Conservation (phyloP, 2,797 vertebrate species). For the Sebastes variabilis region DNA sequence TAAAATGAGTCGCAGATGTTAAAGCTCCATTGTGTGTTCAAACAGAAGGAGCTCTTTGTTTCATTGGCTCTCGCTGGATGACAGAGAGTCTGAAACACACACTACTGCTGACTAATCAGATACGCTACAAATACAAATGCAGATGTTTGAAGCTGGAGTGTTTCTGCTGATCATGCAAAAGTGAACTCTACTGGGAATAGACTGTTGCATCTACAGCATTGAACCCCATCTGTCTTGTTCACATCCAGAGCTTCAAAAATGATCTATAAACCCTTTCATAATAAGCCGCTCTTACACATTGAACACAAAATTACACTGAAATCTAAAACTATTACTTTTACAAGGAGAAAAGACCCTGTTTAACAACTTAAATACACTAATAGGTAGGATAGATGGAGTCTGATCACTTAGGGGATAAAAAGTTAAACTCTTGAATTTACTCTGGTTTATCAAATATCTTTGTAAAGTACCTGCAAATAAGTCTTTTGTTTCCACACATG, state of each 20-base stretch:
- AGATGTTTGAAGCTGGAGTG: conserved; percentile 16
- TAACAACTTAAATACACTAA: background rate
- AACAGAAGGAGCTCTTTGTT: conserved; percentile 72
- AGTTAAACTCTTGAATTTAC: background rate
- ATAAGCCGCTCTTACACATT: background rate
- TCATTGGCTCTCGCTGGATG: conserved; percentile 7
- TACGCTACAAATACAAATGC: conserved; percentile 4
- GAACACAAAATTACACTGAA: background rate
- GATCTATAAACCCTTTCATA: background rate
- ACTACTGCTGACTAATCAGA: conserved; percentile 45
- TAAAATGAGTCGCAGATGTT: conserved; percentile 75
- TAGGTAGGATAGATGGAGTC: background rate
- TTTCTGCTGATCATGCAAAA: conserved; percentile 28
- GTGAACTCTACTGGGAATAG: background rate
- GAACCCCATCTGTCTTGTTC: background rate
- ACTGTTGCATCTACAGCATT: background rate
- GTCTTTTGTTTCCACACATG: background rate
- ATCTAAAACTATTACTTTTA: background rate
- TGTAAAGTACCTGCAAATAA: background rate
- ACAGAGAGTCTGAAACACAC: conserved; percentile 22
- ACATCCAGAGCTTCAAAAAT: background rate
- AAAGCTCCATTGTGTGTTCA: conserved; percentile 47
- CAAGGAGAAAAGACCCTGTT: background rate
- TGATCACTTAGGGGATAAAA: background rate
- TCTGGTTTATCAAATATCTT: background rate